Base-by-base conservation (phyloP, 1,140 invertebrate species). In the Anastrepha obliqua region DNA sequence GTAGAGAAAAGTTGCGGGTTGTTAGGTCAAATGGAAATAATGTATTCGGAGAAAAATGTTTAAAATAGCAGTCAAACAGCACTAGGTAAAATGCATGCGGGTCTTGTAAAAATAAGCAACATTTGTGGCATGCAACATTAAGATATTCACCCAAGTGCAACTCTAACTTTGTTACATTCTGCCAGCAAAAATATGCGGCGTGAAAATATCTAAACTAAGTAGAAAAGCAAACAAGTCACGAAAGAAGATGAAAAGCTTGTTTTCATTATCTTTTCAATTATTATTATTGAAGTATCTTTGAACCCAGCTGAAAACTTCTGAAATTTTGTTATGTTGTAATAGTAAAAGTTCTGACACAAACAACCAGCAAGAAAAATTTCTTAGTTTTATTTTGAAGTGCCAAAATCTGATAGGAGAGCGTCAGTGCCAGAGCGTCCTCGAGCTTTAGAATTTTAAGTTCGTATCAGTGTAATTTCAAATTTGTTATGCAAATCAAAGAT, bases 11-110 rank as follows among this genome's bases (percentile, higher is more conserved):
- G 42, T 44, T 74, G 67, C 67, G 17, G 42, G 42, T 74, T 74
- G 67, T 47, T 74, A 39, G 67, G 67, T 74, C 67, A 74, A 74
- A 74, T 47, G 39, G 5, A 74, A 74, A 44, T 44, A 74, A 74
- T 67, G 7, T 67, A 67, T 67, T 67, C 64, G 8, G 11, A 39
- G 64, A 13, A 67, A 39, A 67, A 42, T 42, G 64, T 13, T 11
- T n/a, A 67, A 42, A 67, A 29, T 67, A 67, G 29, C 64, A 67
- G 29, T 67, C 64, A 13, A n/a, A 20, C n/a, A 20, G 20, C 60
- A 64, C 20, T 65, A 39, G 5, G 64, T 67, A 67, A 67, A 42
- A 39, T 29, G 64, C 20, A 55, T 55, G 11, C 1, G 51, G 6
- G 51, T 55, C 11, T 55, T 55, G 51, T 20, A 29, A 65, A 8